These are phyloP conservation scores for Chloroceryle aenea DNA, from an alignment of 2,113 vertebrate genomes.

Conservation along the genomic window DNA sequence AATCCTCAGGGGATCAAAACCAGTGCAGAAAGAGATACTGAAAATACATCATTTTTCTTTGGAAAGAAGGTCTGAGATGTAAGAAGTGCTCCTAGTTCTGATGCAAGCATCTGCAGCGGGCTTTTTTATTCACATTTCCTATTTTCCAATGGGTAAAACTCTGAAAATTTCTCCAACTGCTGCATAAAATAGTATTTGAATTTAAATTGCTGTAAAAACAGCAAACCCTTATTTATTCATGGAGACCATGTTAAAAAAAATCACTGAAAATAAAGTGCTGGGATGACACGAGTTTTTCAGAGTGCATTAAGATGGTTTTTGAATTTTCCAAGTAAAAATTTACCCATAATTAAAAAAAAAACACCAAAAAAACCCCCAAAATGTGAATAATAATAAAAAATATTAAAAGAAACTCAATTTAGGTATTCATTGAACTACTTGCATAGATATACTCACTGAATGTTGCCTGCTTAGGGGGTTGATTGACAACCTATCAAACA, in stretches of 20 bases:
- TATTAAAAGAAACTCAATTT: not conserved
- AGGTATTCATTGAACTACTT: not conserved
- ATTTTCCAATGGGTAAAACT: not conserved
- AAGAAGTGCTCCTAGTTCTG: not conserved
- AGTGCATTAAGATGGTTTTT: not conserved
- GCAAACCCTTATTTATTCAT: not conserved
- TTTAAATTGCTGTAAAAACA: not conserved
- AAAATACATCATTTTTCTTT: not conserved
- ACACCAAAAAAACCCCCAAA: not conserved
- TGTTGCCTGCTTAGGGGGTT: not conserved
- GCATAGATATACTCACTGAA: too few species aligned
- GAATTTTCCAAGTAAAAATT: not conserved
- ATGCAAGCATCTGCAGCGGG: too few species aligned
- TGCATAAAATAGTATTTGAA: not conserved
- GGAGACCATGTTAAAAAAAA: not conserved
- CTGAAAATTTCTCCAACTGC: not conserved
- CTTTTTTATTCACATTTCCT: not conserved
- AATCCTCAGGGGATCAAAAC: rapidly evolving
- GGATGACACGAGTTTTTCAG: not conserved
- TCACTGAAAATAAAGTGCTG: not conserved
- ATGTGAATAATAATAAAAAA: not conserved
- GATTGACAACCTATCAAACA: not conserved
- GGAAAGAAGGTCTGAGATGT: too few species aligned
- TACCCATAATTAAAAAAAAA: not conserved
- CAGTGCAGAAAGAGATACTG: not conserved